Evolutionary conservation across 1,140 invertebrate genomes (phyloP), one percentile per base, ranked within the genome.

Genomic region (Aphelinus atriplicis): DNA sequence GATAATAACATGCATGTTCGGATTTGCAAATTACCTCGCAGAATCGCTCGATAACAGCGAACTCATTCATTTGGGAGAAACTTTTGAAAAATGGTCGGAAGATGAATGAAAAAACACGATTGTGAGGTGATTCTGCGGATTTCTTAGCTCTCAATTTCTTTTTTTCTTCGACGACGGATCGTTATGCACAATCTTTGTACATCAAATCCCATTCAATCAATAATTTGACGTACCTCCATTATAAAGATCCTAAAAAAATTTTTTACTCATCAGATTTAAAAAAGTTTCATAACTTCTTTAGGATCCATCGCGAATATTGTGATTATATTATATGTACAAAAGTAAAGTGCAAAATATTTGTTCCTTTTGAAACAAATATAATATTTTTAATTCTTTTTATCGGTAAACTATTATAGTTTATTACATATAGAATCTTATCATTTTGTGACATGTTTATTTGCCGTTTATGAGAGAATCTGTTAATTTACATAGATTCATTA

Each of bases 331-430:
- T 26, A 26, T 26, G 26, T 75, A 75, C 66, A 75, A 26, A 69
- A 75, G 66, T 64, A 70, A 69, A 75, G 66, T 75, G 60, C 60
- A 75, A 75, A 75, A 64, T 50, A 70, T 63, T 51, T 61, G 50
- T 64, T 3, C 69, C 46, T n/a, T 10, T 48, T 48, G 6, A 68
- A 68, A 63, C 9, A 68, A 74, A 74, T 42, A 26, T 26, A 6
- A 73, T 53, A 48, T 42, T 56, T 60, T 48, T 75, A 62, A 63
- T 58, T 64, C 1, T 26, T 26, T 26, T 26, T 26, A 26, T 26
- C 26, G 26, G 26, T 26, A 26, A 26, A 56, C 63, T 56, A 69
- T 64, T 68, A 4, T 63, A 50, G 50, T 50, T 10, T 66, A 45
- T 58, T 68, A 67, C 58, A 64, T 75, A 64, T 63, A 70, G 69